Evolutionary conservation across 2,888 invertebrate genomes (phyloP).

Genomic region (Choreutis nemorana): DNA sequence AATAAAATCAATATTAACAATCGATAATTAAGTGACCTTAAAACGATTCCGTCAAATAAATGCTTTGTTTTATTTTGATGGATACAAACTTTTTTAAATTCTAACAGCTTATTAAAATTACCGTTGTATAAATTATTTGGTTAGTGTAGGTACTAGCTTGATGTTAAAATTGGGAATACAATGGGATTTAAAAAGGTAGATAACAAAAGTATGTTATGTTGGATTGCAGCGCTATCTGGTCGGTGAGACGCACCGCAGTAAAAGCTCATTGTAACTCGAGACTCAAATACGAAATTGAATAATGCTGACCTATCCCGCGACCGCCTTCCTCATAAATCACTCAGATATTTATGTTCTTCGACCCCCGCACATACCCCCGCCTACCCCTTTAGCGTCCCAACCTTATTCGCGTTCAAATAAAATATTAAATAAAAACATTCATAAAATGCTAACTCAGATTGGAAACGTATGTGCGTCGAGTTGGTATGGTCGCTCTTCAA

Average conservation of each 20-base stretch:
- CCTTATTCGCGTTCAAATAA: slow-evolving; percentile 55
- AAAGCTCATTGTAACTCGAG: slow-evolving; percentile 64
- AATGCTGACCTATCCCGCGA: slow-evolving; percentile 67
- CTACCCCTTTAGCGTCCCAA: slow-evolving; percentile 27
- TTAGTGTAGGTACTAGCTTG: slow-evolving; percentile 4
- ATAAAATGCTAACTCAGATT: slow-evolving; percentile 59
- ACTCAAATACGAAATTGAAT: slow-evolving; percentile 67
- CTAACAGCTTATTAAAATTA: background rate
- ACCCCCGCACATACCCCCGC: slow-evolving; percentile 31
- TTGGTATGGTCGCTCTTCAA: slow-evolving; percentile 37
- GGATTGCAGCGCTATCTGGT: slow-evolving; percentile 48
- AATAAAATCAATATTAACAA: slow-evolving; percentile 61
- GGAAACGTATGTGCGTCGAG: slow-evolving; percentile 41
- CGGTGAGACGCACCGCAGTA: slow-evolving; percentile 50
- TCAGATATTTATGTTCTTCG: slow-evolving; percentile 63
- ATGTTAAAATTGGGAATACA: slow-evolving; percentile 31
- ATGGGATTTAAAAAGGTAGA: slow-evolving; percentile 36
- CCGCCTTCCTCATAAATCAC: slow-evolving; percentile 63
- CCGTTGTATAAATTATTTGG: background rate
- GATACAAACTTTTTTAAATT: background rate
- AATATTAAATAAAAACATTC: slow-evolving; percentile 63
- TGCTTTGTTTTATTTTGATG: slow-evolving; percentile 33
- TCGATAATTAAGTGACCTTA: slow-evolving; percentile 59
- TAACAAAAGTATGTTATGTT: slow-evolving; percentile 35
- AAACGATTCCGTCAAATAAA: slow-evolving; percentile 40